A percentile compares a stretch with the other conserved stretches of the same genome.
Conservation (phyloP, 2,888 invertebrate species). For the Hypomecis punctinalis region DNA sequence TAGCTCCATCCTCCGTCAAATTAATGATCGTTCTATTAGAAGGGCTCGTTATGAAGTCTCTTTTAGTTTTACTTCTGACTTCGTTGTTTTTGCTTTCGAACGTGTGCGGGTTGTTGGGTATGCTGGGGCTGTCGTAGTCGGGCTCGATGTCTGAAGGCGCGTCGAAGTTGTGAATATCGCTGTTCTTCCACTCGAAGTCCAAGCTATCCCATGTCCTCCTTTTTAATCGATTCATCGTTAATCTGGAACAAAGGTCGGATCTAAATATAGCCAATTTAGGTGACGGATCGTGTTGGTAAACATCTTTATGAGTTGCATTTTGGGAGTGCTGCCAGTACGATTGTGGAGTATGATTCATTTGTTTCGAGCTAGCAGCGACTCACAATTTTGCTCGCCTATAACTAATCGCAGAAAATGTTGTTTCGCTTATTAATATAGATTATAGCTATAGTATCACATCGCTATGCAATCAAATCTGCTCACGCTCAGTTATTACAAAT, state of each 20-base stretch:
- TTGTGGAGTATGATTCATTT: constrained; percentile 5
- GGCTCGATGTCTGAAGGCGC: constrained; percentile 80
- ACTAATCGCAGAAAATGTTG: no score
- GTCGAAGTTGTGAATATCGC: constrained; percentile 79
- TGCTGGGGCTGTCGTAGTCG: constrained; percentile 78
- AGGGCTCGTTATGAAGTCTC: constrained; percentile 69
- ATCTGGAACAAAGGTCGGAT: constrained; percentile 53
- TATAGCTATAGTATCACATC: no score
- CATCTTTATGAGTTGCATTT: constrained; percentile 14
- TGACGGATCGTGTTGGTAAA: not conserved
- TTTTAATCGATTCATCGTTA: constrained; percentile 76
- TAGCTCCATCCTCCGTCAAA: constrained; percentile 89
- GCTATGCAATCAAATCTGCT: no score
- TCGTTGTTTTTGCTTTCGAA: constrained; percentile 71
- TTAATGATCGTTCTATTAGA: constrained; percentile 90
- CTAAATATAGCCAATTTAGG: not conserved
- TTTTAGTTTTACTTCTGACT: constrained; percentile 60
- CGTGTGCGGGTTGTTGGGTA: constrained; percentile 79
- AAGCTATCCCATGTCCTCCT: constrained; percentile 86
- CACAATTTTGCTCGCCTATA: no score
- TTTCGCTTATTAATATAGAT: no score
- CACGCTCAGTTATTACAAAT: no score
- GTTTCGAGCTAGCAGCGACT: not conserved
- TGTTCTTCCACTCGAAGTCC: constrained; percentile 84
- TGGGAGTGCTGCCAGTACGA: constrained; percentile 21